Base-by-base conservation (phyloP, 2,888 invertebrate genomes). In the Watsonalla cultraria region DNA sequence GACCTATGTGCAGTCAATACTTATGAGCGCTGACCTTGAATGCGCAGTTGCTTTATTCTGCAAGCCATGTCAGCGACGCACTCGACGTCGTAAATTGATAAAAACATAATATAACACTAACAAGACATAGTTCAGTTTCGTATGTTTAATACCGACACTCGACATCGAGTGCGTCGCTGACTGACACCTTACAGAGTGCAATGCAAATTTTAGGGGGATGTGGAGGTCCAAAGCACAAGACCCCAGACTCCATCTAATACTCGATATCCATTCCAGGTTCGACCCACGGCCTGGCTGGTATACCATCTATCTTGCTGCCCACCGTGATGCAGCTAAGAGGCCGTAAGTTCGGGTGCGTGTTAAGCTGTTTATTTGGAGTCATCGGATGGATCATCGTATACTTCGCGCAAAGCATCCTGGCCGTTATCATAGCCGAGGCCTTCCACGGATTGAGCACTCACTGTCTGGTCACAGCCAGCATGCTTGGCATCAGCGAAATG, bases 401-500 rank as follows among this genome's bases (percentile, higher is more conserved):
- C 24, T 39, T 51, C 24, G 51, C 51, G 7, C 39, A 33, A 7
- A 51, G n/a, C 9, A 37, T 45, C 9, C 24, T 7, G 11, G n/a
- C 45, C 11, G 15, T 51, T n/a, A 42, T 51, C 45, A 45, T 33
- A 15, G 15, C 42, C n/a, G 51, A 51, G 45, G 45, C 33, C 6
- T 51, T 51, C 33, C 51, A 51, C 5, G 51, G 51, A 2, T 33
- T 51, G 7, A 33, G 45, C 14, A 24, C 42, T n/a, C 15, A 51
- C n/a, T 45, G 51, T 14, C 33, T 51, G 11, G 5, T 51, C 11
- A 24, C 45, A 0, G 51, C 45, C 33, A 51, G 51, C 33, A 33
- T 42, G 45, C 51, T 51, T n/a, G n/a, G n/a, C n/a, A 51, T 45
- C 7, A 51, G 45, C 13, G 51, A 51, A 51, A 51, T 51, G 51